Conservation (phyloP, 2,888 invertebrate species). For the Limenitis camilla region DNA sequence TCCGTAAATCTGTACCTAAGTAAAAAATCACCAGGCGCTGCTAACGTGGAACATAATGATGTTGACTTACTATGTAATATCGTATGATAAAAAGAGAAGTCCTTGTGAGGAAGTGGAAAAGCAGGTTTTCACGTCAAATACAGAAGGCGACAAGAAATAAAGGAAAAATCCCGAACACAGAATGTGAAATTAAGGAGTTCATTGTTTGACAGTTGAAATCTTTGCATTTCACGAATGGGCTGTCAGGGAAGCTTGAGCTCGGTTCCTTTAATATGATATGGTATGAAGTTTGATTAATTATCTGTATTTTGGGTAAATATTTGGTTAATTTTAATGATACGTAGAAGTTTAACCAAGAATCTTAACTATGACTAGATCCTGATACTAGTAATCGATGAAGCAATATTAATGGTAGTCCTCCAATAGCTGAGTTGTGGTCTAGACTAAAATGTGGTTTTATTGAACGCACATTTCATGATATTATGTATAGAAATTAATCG, state of each 20-base stretch:
- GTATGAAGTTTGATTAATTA: not conserved
- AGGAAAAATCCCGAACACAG: slow-evolving; percentile 15
- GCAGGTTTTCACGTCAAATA: slow-evolving; percentile 38
- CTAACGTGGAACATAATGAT: not conserved
- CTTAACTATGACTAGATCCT: too few relatives aligned
- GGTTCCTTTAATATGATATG: not conserved
- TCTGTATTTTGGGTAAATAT: not conserved
- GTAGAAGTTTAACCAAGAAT: too few relatives aligned
- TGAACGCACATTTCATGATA: too few relatives aligned
- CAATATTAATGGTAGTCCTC: too few relatives aligned
- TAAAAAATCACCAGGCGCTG: too few relatives aligned
- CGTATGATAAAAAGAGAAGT: not conserved
- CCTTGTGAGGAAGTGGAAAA: slow-evolving; percentile 13
- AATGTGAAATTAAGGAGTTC: slow-evolving; percentile 30
- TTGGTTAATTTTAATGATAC: too few relatives aligned
- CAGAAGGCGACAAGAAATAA: slow-evolving; percentile 26
- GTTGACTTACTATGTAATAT: not conserved
- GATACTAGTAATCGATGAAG: too few relatives aligned
- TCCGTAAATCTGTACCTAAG: too few relatives aligned
- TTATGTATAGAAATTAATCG: too few relatives aligned
- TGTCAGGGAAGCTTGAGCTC: slow-evolving; percentile 1
- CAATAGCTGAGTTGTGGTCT: too few relatives aligned
- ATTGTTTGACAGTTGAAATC: slow-evolving; percentile 25
- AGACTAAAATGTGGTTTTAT: too few relatives aligned
- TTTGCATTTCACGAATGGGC: slow-evolving; percentile 10